phyloP scores from a whole-genome alignment of 2,888 invertebrate genomes.

The Teleogryllus oceanicus region DNA sequence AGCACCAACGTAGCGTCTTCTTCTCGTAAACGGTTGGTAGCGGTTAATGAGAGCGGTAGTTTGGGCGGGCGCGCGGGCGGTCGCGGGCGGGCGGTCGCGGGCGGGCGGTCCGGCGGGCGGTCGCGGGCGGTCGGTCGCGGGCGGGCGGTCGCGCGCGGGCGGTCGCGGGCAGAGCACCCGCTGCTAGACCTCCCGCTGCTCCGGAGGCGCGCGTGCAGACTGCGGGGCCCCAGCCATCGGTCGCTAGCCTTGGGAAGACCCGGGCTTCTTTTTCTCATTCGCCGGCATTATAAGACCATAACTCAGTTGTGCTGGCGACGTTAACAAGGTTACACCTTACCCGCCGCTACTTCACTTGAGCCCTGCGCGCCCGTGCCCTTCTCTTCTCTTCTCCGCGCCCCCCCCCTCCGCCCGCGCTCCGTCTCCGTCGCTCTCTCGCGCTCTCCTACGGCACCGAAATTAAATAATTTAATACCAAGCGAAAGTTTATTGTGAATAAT shows the following conservation, averaged over 20 bases:
- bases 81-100: too few relatives aligned
- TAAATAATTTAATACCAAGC: conserved; percentile 53
- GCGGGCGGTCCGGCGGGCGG: too few relatives aligned
- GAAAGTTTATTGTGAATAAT: conserved; percentile 55
- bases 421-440: conserved; percentile 36
- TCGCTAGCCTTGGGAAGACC: conserved; percentile 28
- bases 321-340: conserved; percentile 41
- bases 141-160: too few relatives aligned
- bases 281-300: conserved; percentile 41
- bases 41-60: too few relatives aligned
- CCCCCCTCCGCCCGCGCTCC: conserved; percentile 41
- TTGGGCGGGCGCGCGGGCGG: too few relatives aligned
- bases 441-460: conserved; percentile 46
- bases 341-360: conserved; percentile 41
- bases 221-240: conserved; percentile 24
- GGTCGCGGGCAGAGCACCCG: background rate
- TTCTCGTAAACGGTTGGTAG: too few relatives aligned
- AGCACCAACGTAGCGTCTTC: too few relatives aligned
- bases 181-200: conserved; percentile 25
- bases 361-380: conserved; percentile 45
- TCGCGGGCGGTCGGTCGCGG: too few relatives aligned
- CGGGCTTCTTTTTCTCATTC: conserved; percentile 39
- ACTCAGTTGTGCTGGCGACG: conserved; percentile 39
- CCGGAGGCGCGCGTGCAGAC: conserved; percentile 21
- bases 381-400: conserved; percentile 27